Base-by-base conservation (phyloP, 2,797 vertebrate genomes). In the Natrix natrix region DNA sequence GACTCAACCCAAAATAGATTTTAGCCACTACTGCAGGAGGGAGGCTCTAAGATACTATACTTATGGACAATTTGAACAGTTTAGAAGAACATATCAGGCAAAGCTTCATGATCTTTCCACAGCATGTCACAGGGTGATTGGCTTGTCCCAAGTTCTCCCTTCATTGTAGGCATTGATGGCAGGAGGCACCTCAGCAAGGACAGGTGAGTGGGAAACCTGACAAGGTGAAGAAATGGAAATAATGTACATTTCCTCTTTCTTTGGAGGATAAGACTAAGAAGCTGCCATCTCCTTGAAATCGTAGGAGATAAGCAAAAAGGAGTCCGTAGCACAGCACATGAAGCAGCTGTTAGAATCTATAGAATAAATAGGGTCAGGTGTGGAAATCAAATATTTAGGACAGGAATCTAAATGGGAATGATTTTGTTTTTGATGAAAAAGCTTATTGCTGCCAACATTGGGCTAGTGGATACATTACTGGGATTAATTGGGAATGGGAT, bases 151-250 rank as follows among this genome's bases (percentile, higher is more conserved):
- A 43, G 28, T 55, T 55, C 78, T 37, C 74, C 89, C 8, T 26
- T 48, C 52, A 37, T 55, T 90, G 88, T 56, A 92, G 91, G 86
- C 93, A 92, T 66, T 91, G 66, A 89, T 63, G 89, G 48, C 61
- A 91, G 86, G 91, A 88, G 89, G 89, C 91, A 92, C 90, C 93
- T 88, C 91, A 74, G 78, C 28, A 87, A 88, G 16, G 54, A 60
- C 32, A 32, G 28, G 54, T 32, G 14, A 88, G 66, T 55, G 57
- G 86, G 59, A 60, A 32, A n/a, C 66, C 66, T 37, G 32, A 56
- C 63, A 10, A 28, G 59, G 63, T 87, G 87, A 56, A 90, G 56
- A 93, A 93, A 22, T 8, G 2, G 60, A 56, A 88, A 28, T 83
- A 37, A n/a, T 57, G 66, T 60, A 43, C 55, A 16, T 4, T 88